These are phyloP conservation scores for Dipodomys stephensi DNA, from an alignment of 2,113 vertebrate genomes.

Conservation along the genomic window DNA sequence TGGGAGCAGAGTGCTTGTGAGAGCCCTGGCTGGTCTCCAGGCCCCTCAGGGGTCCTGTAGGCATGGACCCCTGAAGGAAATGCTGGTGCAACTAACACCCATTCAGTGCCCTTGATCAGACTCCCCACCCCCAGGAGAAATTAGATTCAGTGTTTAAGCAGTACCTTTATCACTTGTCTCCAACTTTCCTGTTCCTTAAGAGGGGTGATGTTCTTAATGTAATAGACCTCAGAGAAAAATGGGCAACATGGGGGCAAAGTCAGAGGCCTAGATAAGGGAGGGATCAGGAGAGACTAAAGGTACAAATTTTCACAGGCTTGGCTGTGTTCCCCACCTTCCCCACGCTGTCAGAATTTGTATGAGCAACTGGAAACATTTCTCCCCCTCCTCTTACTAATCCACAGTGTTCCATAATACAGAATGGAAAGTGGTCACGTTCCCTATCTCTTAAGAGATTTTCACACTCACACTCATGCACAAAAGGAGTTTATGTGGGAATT, in stretches of 20 bases:
- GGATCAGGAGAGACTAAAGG: not conserved
- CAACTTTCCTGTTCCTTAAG: not conserved
- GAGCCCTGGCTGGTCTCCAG: conserved; percentile 39
- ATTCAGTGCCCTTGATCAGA: not conserved
- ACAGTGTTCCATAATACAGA: not conserved
- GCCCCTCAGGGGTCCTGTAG: not conserved
- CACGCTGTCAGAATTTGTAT: not conserved
- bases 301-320: not conserved
- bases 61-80: not conserved
- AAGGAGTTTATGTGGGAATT: not conserved
- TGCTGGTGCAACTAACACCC: not conserved
- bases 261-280: not conserved
- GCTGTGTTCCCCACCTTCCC: rapidly evolving
- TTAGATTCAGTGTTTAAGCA: conserved; percentile 24
- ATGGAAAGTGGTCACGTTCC: not conserved
- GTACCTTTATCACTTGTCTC: conserved; percentile 9
- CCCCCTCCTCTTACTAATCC: not conserved
- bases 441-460: not conserved
- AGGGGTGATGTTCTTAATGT: not conserved
- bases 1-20: conserved; percentile 19
- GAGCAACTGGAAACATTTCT: not conserved
- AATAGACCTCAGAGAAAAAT: not conserved
- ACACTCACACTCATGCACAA: not conserved
- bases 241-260: not conserved
- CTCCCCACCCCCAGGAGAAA: not conserved